Evolutionary conservation across 2,888 invertebrate genomes (phyloP).

Genomic region (Acrocera orbiculus): DNA sequence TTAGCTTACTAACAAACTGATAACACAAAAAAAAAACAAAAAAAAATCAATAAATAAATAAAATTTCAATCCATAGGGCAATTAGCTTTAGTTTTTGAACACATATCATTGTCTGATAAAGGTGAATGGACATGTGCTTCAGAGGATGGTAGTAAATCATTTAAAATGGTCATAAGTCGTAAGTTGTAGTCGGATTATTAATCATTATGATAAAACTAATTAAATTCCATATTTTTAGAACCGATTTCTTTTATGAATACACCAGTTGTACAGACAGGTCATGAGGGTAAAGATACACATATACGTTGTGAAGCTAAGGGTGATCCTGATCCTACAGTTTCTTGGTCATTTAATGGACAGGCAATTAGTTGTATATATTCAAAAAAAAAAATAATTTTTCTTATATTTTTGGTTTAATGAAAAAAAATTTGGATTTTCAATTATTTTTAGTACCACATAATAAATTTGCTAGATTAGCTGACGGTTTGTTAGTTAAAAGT

Average conservation of each 20-base stretch:
- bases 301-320: conserved; percentile 32
- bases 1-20: too few species aligned
- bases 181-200: too few species aligned
- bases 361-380: conserved; percentile 19
- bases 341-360: conserved; percentile 33
- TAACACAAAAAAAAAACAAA: too few species aligned
- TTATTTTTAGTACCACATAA: too few species aligned
- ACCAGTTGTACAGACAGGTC: conserved; percentile 32
- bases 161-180: conserved; percentile 31
- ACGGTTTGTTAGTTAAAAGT: conserved; percentile 38
- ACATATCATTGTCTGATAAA: conserved; percentile 31
- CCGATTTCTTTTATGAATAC: conserved; percentile 39
- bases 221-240: conserved; percentile 23
- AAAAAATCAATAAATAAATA: neutral
- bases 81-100: conserved; percentile 33
- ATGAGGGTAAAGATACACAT: conserved; percentile 33
- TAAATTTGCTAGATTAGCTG: conserved; percentile 33
- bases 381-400: too few species aligned
- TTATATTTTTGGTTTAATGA: conserved; percentile 7
- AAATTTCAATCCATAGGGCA: conserved; percentile 18
- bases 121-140: conserved; percentile 34
- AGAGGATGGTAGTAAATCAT: conserved; percentile 22
- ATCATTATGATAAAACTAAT: neutral
- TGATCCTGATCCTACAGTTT: conserved; percentile 24
- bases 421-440: conserved; percentile 7